Evolutionary conservation across 2,888 invertebrate species (phyloP).

Genomic region (Hartigia nigra): DNA sequence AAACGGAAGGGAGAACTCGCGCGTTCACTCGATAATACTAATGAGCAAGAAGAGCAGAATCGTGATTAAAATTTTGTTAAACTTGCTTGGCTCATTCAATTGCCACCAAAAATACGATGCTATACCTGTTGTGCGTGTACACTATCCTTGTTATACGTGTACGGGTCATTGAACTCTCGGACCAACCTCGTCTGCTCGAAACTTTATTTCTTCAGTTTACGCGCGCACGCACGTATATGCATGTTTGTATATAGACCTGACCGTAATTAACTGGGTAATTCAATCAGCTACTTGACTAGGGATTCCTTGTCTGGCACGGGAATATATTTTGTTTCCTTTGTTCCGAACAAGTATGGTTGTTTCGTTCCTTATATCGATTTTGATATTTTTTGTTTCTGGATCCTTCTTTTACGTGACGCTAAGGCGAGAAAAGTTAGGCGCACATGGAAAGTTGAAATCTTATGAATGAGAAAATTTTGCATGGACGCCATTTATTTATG

Average conservation of each 20-base stretch:
- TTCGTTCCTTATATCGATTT: background rate
- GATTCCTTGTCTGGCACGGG: background rate
- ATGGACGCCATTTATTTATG: slow-evolving; percentile 4
- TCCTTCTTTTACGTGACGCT: background rate
- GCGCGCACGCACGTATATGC: too few relatives aligned
- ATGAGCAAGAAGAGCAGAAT: background rate
- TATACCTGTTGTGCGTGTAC: background rate
- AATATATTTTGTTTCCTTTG: background rate
- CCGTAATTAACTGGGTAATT: background rate
- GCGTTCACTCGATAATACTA: background rate
- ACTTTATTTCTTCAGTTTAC: background rate
- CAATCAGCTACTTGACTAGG: background rate
- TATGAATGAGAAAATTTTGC: background rate
- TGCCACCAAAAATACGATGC: background rate
- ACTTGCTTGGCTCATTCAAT: background rate
- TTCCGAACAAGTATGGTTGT: background rate
- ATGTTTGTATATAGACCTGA: background rate
- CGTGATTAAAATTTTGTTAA: background rate
- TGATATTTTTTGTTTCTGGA: background rate
- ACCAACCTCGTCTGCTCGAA: background rate
- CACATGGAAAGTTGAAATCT: background rate
- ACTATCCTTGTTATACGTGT: background rate
- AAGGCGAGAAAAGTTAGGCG: background rate
- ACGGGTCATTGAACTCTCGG: background rate
- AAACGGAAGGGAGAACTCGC: background rate